Evolutionary conservation across 2,797 vertebrate genomes (phyloP), one percentile per base, ranked within the genome.

Genomic region (Leucoraja ocellata): DNA sequence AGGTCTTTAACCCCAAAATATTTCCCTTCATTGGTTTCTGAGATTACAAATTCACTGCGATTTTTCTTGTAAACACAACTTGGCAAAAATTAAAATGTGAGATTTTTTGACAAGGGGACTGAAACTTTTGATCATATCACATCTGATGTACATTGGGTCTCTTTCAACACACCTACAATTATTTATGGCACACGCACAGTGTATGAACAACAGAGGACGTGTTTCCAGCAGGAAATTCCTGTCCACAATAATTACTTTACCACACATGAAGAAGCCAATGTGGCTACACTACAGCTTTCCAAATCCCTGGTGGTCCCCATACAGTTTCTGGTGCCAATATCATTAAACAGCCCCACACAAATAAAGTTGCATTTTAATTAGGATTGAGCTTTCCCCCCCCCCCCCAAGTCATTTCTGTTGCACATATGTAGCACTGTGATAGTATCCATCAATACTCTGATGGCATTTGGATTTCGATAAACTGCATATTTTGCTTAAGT

Each of bases 221-320:
- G 90, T 92, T 92, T 92, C 71, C 71, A 92, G 73, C 90, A 92
- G 90, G 90, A 92, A 92, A 92, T 92, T 92, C 90, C 90, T 92
- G 90, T 92, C 90, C 90, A 92, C 90, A 92, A 92, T 92, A 74
- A 92, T 92, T 92, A 92, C 71, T 92, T 76, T 92, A 76, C 90
- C 90, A 92, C 90, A 92, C 90, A 92, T 92, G 90, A 92, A 92
- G 90, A 92, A 92, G 71, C 90, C 71, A 92, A 92, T 92, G 90
- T 92, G 90, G 90, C 90, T 92, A 92, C 68, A 92, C 90, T 71
- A 92, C 90, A 92, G 39, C 65, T 71, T 92, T 74, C 90, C 68
- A 76, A 92, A 92, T 92, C 90, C 90, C 90, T 54, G 90, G 90
- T 92, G 90, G 90, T 92, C 90, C 13, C 90, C 65, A 91, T 54